phyloP scores from a whole-genome alignment of 2,113 vertebrate genomes.

The Helogale parvula region DNA sequence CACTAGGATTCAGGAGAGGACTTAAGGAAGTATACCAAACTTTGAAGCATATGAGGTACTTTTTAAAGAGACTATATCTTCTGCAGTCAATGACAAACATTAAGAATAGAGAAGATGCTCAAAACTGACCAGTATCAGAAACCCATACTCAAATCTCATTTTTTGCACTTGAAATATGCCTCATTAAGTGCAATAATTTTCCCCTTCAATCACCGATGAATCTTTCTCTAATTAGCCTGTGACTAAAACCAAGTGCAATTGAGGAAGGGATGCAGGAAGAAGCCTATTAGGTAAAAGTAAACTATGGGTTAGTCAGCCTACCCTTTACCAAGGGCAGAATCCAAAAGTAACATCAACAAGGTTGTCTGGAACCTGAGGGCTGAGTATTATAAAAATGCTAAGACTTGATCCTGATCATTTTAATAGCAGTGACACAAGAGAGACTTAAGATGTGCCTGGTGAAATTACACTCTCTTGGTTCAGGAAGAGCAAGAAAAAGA shows the following conservation, averaged over 20 bases:
- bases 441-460: background rate
- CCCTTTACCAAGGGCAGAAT: background rate
- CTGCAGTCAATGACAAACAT: background rate
- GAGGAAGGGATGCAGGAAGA: background rate
- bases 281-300: background rate
- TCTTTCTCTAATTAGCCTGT: background rate
- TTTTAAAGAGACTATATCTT: background rate
- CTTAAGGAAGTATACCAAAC: background rate
- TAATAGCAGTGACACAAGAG: background rate
- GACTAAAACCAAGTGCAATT: background rate
- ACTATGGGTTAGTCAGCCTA: background rate
- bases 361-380: background rate
- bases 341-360: background rate
- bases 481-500: background rate
- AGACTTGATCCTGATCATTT: background rate
- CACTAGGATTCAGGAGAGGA: background rate
- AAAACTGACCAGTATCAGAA: background rate
- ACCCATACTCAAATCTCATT: background rate
- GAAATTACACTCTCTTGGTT: background rate
- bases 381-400: background rate
- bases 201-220: background rate
- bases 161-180: background rate
- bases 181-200: background rate
- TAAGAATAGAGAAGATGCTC: background rate
- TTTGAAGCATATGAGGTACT: background rate